These are phyloP conservation scores for Folsomia manolachei DNA, from an alignment of 2,888 invertebrate species.

Conservation along the genomic window DNA sequence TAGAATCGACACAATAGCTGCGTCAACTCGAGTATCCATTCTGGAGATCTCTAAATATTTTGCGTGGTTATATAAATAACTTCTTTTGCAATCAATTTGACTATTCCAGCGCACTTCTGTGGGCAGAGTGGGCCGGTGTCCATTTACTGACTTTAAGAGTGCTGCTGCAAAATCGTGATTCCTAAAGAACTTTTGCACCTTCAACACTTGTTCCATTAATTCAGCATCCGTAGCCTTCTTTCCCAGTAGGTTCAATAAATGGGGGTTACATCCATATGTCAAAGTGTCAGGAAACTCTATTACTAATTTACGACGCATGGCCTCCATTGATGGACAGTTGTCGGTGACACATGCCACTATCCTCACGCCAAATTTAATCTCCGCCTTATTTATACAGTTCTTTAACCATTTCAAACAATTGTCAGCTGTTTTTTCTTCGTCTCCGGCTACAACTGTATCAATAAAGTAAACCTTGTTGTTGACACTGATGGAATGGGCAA, in stretches of 20 bases:
- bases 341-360: slow-evolving; percentile 31
- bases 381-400: neutral
- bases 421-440: slow-evolving; percentile 17
- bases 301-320: neutral
- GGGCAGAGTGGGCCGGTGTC: slow-evolving; percentile 19
- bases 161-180: slow-evolving; percentile 23
- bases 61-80: slow-evolving; percentile 20
- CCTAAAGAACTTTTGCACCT: slow-evolving; percentile 22
- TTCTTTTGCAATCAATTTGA: slow-evolving; percentile 22
- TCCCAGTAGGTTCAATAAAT: slow-evolving; percentile 33
- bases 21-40: neutral
- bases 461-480: slow-evolving; percentile 19
- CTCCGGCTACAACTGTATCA: slow-evolving; percentile 11
- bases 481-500: slow-evolving; percentile 23
- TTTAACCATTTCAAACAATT: slow-evolving; percentile 16
- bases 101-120: slow-evolving; percentile 29
- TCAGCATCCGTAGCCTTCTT: slow-evolving; percentile 22
- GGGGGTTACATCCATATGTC: slow-evolving; percentile 31
- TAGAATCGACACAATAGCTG: neutral
- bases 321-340: slow-evolving; percentile 32
- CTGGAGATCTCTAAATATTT: slow-evolving; percentile 27
- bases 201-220: slow-evolving; percentile 6
- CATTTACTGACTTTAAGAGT: slow-evolving; percentile 13
- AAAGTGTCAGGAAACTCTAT: slow-evolving; percentile 4
- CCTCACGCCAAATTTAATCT: neutral